Evolutionary conservation across 1,140 invertebrate genomes (phyloP).

Genomic region (Drosophila orena): DNA sequence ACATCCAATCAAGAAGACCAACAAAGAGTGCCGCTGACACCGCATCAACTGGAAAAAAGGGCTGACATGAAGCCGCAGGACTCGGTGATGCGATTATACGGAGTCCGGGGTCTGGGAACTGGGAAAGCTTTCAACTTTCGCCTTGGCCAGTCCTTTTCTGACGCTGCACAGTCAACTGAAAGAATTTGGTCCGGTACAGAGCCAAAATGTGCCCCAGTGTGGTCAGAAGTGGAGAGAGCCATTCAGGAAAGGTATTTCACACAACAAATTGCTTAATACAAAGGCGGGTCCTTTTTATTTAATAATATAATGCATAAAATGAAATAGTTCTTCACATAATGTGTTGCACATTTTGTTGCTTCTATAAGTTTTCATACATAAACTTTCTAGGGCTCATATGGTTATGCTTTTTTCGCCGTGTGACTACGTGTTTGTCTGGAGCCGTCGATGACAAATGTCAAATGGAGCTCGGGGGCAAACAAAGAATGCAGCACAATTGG

Average conservation of each 20-base stretch:
- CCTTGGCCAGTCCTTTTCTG: constrained; percentile 48
- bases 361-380: too few species aligned
- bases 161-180: constrained; percentile 50
- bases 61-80: constrained; percentile 52
- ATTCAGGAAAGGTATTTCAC: background rate
- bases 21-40: constrained; percentile 43
- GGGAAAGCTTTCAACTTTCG: constrained; percentile 47
- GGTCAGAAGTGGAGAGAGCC: background rate
- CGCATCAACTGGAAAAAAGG: constrained; percentile 53
- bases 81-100: constrained; percentile 67
- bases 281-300: too few species aligned
- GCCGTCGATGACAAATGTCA: constrained; percentile 51
- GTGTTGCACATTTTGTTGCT: too few species aligned
- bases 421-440: background rate
- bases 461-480: constrained; percentile 22
- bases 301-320: too few species aligned
- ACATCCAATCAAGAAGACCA: constrained; percentile 63
- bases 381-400: background rate
- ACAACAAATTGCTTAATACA: background rate
- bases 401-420: constrained; percentile 16
- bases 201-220: constrained; percentile 9
- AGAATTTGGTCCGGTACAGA: constrained; percentile 35
- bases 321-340: too few species aligned
- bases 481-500: constrained; percentile 80
- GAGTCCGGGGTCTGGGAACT: constrained; percentile 7